Evolutionary conservation across 2,888 invertebrate genomes (phyloP), one percentile per base, ranked within the genome.

Genomic region (Thera obeliscata): DNA sequence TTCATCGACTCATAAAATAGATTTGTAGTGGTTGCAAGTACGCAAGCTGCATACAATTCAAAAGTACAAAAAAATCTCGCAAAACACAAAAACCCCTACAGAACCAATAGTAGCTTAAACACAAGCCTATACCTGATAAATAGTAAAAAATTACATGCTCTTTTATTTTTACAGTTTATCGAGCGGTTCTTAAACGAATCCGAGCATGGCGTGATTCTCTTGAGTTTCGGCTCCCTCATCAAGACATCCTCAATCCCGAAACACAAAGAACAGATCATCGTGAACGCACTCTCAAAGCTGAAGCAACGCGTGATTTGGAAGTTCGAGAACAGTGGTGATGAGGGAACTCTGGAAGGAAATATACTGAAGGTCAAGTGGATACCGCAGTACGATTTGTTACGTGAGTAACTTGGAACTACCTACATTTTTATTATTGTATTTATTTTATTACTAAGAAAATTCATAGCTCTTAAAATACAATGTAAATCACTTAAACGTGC

Each of bases 181-280:
- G 94, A 95, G 64, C 87, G 92, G 50, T 96, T 96, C 85, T 88
- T 97, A 57, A 95, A 95, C 83, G 94, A 95, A 58, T 95, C 96
- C 0, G 84, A 92, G 1, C 91, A 96, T 43, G 97, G 97, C 1
- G 96, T 96, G 11, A 93, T 97, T 57, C 95, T 96, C 72, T 96
- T 97, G 79, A 97, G 96, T 80, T 95, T 97, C 87, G 97, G 97
- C 0, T 97, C 97, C 0, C 95, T 96, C 89, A 94, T 97, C 76
- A 96, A 95, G 79, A 94, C 95, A 0, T 94, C 96, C 0, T 95
- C 95, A 0, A 94, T 97, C 74, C 95, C 96, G 0, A 87, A 92
- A 66, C 92, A 95, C 33, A 96, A 95, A 74, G 89, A 96, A 62
- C 84, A 93, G 2, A 94, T 93, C 11, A 95, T 98, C 60, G 72